These are phyloP conservation scores for Colaptes auratus DNA, from an alignment of 2,113 vertebrate species.

Conservation along the genomic window DNA sequence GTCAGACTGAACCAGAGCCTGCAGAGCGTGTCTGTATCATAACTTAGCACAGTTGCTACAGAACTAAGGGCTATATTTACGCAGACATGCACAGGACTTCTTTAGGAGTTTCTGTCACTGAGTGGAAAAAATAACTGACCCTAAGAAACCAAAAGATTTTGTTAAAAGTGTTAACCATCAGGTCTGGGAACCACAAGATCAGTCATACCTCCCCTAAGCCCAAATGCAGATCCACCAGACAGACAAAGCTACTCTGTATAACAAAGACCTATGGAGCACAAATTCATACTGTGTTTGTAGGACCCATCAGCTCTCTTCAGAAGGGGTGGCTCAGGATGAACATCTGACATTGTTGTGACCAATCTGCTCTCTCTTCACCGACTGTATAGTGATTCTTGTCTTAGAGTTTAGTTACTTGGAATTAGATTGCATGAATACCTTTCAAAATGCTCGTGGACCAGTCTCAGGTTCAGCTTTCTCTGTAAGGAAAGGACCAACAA, in stretches of 20 bases:
- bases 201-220: not conserved
- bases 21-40: not conserved
- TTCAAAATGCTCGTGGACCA: not conserved
- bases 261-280: not conserved
- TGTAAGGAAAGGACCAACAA: not conserved
- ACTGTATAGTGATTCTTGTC: not conserved
- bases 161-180: not conserved
- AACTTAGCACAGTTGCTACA: not conserved
- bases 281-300: not conserved
- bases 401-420: not conserved
- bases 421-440: not conserved
- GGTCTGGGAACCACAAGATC: not conserved
- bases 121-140: not conserved
- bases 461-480: not conserved
- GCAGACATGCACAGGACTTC: not conserved
- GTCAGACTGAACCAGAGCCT: not conserved
- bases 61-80: not conserved
- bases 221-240: not conserved
- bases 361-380: not conserved
- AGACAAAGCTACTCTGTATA: not conserved
- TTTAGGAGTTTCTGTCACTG: not conserved
- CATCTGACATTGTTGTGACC: not conserved
- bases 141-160: not conserved
- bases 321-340: not conserved
- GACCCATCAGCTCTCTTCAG: not conserved